phyloP scores from a whole-genome alignment of 2,888 invertebrate genomes.

The Lamellibrachia columna region DNA sequence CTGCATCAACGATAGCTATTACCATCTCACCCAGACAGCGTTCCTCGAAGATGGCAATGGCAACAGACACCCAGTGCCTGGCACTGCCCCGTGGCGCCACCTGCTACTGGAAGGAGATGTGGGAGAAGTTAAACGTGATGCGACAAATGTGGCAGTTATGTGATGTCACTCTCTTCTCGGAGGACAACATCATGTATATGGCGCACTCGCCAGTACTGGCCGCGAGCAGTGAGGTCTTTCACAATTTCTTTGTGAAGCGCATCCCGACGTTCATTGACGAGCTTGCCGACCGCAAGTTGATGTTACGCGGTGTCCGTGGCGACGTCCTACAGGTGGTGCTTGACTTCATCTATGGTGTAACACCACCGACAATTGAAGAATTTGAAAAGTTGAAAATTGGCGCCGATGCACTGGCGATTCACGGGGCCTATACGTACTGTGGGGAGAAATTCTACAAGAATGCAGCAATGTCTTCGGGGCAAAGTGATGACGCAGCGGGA shows the following conservation, averaged over 20 bases:
- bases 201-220: conserved; percentile 40
- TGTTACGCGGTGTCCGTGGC: conserved; percentile 5
- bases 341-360: conserved; percentile 42
- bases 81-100: conserved; percentile 27
- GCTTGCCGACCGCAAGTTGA: neutral
- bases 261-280: conserved; percentile 23
- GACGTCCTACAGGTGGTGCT: conserved; percentile 37
- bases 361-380: conserved; percentile 28
- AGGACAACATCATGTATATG: conserved; percentile 32
- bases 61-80: conserved; percentile 27
- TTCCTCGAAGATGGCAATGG: neutral
- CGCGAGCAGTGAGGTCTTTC: conserved; percentile 38
- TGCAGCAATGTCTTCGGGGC: neutral
- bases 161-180: conserved; percentile 37
- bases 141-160: conserved; percentile 36
- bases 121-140: conserved; percentile 39
- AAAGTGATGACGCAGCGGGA: neutral
- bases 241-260: conserved; percentile 26
- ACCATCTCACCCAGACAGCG: neutral
- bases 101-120: conserved; percentile 42
- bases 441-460: conserved; percentile 27
- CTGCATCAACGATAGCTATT: neutral
- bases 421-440: conserved; percentile 35
- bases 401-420: conserved; percentile 34
- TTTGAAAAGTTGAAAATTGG: conserved; percentile 36